A percentile compares a stretch with the other conserved stretches of the same genome.
phyloP scores from a whole-genome alignment of 2,113 vertebrate genomes.

The Amblyopsis rosae region DNA sequence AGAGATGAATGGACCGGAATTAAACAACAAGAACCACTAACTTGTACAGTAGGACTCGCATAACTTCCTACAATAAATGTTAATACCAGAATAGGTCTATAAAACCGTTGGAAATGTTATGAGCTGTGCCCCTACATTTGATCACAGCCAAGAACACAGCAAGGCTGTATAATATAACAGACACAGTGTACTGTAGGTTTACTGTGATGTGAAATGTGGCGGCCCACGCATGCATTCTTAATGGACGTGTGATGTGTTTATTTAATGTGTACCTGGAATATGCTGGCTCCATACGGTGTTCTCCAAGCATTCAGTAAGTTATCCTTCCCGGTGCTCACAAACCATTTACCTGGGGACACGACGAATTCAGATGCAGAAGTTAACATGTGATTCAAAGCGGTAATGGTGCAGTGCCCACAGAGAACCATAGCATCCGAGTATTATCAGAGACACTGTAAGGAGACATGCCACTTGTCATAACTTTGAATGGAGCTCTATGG shows the following conservation, averaged over 20 bases:
- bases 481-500: too few species aligned
- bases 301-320: constrained; percentile 97
- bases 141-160: too few species aligned
- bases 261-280: constrained; percentile 87
- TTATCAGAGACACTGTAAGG: background rate
- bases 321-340: constrained; percentile 97
- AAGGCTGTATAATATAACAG: too few species aligned
- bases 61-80: background rate
- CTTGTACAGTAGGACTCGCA: too few species aligned
- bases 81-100: background rate
- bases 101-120: background rate
- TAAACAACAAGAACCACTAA: background rate
- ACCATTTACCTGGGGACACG: constrained; percentile 88
- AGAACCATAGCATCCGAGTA: background rate
- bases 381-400: background rate
- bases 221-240: background rate
- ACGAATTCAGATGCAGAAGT: constrained; percentile 1
- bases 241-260: background rate
- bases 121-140: too few species aligned
- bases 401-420: background rate
- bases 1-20: accelerated
- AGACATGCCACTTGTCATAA: too few species aligned
- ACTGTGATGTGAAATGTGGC: background rate
- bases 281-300: constrained; percentile 95
- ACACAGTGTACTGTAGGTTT: too few species aligned